Evolutionary conservation across 2,797 vertebrate species (phyloP), one percentile per base, ranked within the genome.

Genomic region (Peromyscus melanophrys): DNA sequence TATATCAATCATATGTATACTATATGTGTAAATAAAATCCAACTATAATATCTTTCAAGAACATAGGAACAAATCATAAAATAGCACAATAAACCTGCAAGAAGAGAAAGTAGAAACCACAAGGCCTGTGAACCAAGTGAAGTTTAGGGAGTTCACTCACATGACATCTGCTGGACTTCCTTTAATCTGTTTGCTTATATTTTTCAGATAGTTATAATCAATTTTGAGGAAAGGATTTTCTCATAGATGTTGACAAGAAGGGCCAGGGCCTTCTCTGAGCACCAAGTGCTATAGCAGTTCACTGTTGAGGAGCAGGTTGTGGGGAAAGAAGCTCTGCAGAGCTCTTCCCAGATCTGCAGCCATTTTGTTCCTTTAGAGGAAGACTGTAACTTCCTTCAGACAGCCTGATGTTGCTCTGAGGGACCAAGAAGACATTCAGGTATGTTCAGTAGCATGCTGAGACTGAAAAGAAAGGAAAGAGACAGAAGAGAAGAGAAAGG

Each of bases 121-220:
- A 84, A 89, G 89, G 59, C 87, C 88, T 61, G 46, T 65, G 73
- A 80, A 81, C 2, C 4, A 73, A 43, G 29, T 59, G 46, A 84
- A 85, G 17, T 52, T 89, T 23, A 49, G 49, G 10, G 3, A 34
- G 1, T n/a, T 87, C 10, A 29, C 31, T 78, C 31, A 87, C 27
- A 40, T 10, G 57, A 89, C 78, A 40, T 57, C 31, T 81, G 4
- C 40, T 84, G 86, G 69, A 86, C 10, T 83, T 75, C 46, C 29
- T 96, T 73, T 80, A 37, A 63, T 96, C 73, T 57, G 13, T 71
- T 88, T 37, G 76, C 59, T 94, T 31, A 55, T 90, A 92, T 89
- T 90, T 46, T 95, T n/a, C 23, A 63, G 65, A 94, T 69, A 95
- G 31, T 93, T 78, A n/a, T 31, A 43, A 63, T 94, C 34, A 92